Percentiles rank a stretch among this genome's conserved stretches.
phyloP scores from a whole-genome alignment of 2,113 vertebrate genomes.

The Psilopsiagon aurifrons region DNA sequence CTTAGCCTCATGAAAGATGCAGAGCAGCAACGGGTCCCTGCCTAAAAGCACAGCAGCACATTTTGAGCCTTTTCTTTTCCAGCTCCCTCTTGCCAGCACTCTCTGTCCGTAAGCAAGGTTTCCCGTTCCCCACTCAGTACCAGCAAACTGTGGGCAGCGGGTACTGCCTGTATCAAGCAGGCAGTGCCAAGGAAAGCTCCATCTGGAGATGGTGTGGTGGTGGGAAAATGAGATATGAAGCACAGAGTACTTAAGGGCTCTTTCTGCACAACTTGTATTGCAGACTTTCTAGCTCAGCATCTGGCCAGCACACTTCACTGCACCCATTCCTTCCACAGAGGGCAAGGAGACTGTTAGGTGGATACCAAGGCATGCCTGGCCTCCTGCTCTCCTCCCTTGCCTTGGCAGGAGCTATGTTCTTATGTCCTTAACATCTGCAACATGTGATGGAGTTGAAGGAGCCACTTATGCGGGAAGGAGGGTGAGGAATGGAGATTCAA shows the following conservation, averaged over 20 bases:
- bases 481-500: background rate
- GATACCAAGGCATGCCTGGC: background rate
- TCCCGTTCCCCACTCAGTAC: background rate
- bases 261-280: background rate
- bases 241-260: background rate
- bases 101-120: background rate
- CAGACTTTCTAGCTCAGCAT: background rate
- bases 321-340: background rate
- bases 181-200: background rate
- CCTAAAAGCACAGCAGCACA: background rate
- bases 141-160: background rate
- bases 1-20: background rate
- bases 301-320: background rate
- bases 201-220: background rate
- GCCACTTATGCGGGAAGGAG: background rate
- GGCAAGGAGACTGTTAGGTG: background rate
- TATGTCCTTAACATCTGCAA: background rate
- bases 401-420: background rate
- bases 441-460: background rate
- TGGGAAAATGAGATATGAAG: background rate
- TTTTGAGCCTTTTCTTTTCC: background rate
- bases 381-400: background rate
- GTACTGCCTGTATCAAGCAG: background rate
- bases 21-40: background rate
- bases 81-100: background rate